Conservation (phyloP, 2,797 vertebrate genomes). For the Anolis apletophallus region DNA sequence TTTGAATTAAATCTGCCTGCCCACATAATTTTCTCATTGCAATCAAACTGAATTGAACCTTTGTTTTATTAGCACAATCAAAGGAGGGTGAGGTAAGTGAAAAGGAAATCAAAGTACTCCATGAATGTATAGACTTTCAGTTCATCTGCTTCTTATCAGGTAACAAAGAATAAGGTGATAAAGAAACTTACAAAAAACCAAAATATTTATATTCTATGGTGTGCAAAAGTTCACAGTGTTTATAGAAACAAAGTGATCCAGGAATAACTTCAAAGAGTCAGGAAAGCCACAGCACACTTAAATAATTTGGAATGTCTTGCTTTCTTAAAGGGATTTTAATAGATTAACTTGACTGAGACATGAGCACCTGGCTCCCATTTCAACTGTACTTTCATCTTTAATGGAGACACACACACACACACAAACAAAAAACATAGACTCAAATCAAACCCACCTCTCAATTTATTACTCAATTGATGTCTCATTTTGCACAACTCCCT, state of each 20-base stretch:
- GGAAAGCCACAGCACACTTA: not conserved
- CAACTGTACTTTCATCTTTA: not conserved
- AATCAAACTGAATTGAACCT: not conserved
- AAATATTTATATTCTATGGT: not conserved
- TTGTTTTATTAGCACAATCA: not conserved
- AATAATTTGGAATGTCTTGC: not conserved
- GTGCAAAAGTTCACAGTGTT: not conserved
- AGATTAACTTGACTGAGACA: not conserved
- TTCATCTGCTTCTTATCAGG: not conserved
- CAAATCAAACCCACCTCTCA: not conserved
- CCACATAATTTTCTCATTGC: not conserved
- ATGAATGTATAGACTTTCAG: not conserved
- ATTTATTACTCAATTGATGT: not conserved
- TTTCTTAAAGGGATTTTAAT: not conserved
- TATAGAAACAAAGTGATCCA: not conserved
- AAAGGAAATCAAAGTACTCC: not conserved
- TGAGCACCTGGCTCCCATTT: not conserved
- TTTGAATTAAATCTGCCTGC: constrained; percentile 31
- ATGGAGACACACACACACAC: not conserved
- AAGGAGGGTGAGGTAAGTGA: not conserved
- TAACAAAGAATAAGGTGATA: not conserved
- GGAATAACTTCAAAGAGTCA: not conserved
- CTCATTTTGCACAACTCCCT: constrained; percentile 5
- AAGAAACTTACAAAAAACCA: not conserved
- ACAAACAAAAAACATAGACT: not conserved